Percentiles rank a stretch among this genome's conserved stretches.
phyloP scores from a whole-genome alignment of 2,888 invertebrate species.

The Synanthedon andrenaeformis region DNA sequence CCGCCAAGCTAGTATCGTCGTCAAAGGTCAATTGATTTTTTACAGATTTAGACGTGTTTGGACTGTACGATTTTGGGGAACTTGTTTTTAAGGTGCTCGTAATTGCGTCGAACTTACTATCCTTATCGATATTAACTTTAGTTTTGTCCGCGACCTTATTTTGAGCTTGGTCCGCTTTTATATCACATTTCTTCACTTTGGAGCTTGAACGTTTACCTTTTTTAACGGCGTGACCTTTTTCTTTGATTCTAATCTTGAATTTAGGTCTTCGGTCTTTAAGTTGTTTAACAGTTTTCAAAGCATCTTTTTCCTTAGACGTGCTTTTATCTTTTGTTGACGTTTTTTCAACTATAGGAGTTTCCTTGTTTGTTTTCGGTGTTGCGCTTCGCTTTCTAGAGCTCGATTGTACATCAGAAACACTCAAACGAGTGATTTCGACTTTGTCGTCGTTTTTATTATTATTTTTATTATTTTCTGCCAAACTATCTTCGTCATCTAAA shows the following conservation, averaged over 20 bases:
- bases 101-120: not conserved
- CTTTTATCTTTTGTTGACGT: not conserved
- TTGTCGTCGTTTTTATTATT: conserved; percentile 6
- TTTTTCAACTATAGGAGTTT: not conserved
- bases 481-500: conserved; percentile 5
- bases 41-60: conserved; percentile 11
- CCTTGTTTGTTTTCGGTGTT: conserved; percentile 3
- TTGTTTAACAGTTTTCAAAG: not conserved
- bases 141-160: not conserved
- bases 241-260: conserved; percentile 14
- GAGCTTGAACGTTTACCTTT: conserved; percentile 27
- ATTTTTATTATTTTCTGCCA: conserved; percentile 11
- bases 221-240: conserved; percentile 11
- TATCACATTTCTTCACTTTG: conserved; percentile 25
- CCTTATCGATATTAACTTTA: conserved; percentile 1
- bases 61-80: conserved; percentile 7
- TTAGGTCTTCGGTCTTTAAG: conserved; percentile 1
- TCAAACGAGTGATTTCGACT: not conserved
- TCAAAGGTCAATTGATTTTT: conserved; percentile 34
- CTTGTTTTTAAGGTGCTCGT: conserved; percentile 11
- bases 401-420: not conserved
- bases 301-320: not conserved
- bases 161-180: not conserved
- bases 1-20: conserved; percentile 40
- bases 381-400: conserved; percentile 1